phyloP scores from a whole-genome alignment of 2,888 invertebrate genomes.

The Diarsia mendica region DNA sequence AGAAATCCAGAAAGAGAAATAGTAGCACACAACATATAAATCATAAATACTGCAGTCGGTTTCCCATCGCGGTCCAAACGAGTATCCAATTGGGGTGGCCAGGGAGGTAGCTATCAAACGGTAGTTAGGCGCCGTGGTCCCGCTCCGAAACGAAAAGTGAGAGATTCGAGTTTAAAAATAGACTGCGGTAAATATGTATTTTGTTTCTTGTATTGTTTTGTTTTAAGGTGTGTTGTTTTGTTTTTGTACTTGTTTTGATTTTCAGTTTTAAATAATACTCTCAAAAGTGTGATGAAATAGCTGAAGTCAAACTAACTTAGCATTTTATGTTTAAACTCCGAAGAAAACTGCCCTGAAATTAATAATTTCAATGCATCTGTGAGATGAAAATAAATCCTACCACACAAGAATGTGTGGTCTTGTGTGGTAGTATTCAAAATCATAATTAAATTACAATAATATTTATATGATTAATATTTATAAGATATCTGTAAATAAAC shows the following conservation, averaged over 20 bases:
- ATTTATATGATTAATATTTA: neutral
- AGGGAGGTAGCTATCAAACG: constrained; percentile 58
- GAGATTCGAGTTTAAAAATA: constrained; percentile 56
- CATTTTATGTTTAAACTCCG: no score
- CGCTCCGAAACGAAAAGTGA: constrained; percentile 58
- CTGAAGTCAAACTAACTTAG: no score
- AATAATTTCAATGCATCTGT: neutral
- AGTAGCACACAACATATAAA: constrained; percentile 54
- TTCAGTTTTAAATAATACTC: neutral
- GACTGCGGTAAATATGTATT: constrained; percentile 43
- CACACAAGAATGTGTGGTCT: no score
- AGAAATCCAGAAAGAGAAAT: constrained; percentile 39
- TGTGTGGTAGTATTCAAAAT: no score
- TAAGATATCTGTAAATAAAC: no score
- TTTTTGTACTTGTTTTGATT: neutral
- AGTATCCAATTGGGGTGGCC: constrained; percentile 55
- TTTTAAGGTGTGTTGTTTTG: neutral
- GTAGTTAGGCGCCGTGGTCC: constrained; percentile 53
- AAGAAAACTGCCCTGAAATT: neutral
- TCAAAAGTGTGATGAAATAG: no score
- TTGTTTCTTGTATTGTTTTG: constrained; percentile 23
- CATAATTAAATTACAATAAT: no score
- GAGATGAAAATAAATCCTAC: neutral
- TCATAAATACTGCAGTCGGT: constrained; percentile 59
- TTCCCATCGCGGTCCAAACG: constrained; percentile 56